A percentile compares a stretch with the other conserved stretches of the same genome.
These are phyloP conservation scores for Eira barbara DNA, from an alignment of 2,113 vertebrate species.

Conservation along the genomic window DNA sequence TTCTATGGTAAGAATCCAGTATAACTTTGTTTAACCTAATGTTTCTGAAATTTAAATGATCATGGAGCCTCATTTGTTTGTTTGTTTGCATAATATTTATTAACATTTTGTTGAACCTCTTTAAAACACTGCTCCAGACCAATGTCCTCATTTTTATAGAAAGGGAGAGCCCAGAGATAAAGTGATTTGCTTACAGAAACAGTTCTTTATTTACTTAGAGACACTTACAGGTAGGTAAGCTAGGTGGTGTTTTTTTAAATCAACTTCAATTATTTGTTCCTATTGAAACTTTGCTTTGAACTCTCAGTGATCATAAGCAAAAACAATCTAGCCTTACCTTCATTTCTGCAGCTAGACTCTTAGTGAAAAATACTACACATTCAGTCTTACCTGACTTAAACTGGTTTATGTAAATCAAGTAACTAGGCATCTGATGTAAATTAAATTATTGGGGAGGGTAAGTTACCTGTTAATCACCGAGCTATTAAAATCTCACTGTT, in stretches of 20 bases:
- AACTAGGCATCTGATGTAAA: background rate
- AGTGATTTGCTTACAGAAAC: constrained; percentile 4
- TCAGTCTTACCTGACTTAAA: constrained; percentile 10
- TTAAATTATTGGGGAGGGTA: background rate
- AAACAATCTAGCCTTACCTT: background rate
- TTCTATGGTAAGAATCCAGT: background rate
- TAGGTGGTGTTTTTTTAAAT: constrained; percentile 6
- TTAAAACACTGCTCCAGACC: background rate
- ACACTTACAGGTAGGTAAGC: background rate
- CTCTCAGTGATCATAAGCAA: background rate
- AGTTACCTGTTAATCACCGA: background rate
- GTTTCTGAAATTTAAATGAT: background rate
- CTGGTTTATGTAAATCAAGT: background rate
- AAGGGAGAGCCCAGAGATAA: background rate
- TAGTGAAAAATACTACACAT: background rate
- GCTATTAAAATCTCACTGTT: background rate
- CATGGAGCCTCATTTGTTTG: background rate
- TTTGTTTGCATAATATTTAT: background rate
- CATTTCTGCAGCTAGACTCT: background rate
- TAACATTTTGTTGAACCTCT: background rate
- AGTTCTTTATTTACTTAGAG: background rate
- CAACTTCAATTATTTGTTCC: constrained; percentile 22
- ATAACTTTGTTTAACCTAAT: background rate
- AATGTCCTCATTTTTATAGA: background rate
- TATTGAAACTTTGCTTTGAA: constrained; percentile 24